Base-by-base conservation (phyloP, 2,888 invertebrate species). In the Linnaemya vulpina region DNA sequence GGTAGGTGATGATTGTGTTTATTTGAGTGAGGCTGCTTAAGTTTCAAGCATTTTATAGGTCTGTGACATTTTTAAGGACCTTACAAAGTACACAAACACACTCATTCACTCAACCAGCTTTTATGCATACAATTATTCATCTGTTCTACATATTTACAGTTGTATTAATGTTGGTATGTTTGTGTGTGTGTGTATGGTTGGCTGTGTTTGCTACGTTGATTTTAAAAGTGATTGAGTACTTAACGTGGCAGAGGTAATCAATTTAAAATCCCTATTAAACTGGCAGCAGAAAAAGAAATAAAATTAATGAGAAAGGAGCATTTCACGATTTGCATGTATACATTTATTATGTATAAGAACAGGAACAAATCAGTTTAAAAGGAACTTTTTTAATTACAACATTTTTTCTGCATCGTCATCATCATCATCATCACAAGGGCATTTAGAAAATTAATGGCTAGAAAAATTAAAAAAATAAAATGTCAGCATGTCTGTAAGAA, bases 201-300 rank as follows among this genome's bases (percentile, higher is more conserved):
- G 60, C 38, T 77, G 53, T 71, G 7, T 49, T 40, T 62, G 30
- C 30, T 77, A 60, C 53, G 70, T 73, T 77, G 75, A 67, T 80
- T 83, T 78, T 67, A 70, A 86, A 86, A 83, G 86, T 86, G 86
- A 86, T 83, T 85, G 85, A 85, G 85, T 85, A 85, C 85, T 85
- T 85, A 85, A 85, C 85, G 85, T 85, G 78, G 85, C 85, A 85
- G 85, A 85, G 78, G 85, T 85, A 85, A 85, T 85, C 82, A 85
- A 85, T 85, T 85, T 85, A 85, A 85, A 85, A 85, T 82, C 85
- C 82, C 78, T 83, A 79, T 85, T 85, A 82, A 85, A 82, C 78
- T 71, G 78, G 70, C 58, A 43, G 58, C 67, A 22, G 38, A 38
- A 60, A 75, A 74, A 63, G 63, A 22, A 58, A 78, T 49, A 58